phyloP scores from a whole-genome alignment of 2,888 invertebrate species.

The Perdita meconis region DNA sequence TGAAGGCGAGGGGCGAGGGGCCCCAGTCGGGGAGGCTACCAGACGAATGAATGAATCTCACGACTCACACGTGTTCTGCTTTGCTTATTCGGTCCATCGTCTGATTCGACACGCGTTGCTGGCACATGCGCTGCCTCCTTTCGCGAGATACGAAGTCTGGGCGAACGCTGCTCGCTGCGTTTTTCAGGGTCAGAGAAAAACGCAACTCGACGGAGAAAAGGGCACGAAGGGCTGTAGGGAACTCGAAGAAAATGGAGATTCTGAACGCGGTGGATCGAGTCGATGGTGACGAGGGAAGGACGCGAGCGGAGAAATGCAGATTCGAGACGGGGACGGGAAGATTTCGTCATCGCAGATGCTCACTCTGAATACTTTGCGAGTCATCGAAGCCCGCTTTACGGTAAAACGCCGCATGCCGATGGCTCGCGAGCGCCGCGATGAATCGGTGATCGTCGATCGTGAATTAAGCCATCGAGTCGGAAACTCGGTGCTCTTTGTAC shows the following conservation, averaged over 20 bases:
- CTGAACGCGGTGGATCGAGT: slow-evolving; percentile 27
- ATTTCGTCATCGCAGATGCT: slow-evolving; percentile 68
- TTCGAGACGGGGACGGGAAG: slow-evolving; percentile 55
- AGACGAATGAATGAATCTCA: slow-evolving; percentile 74
- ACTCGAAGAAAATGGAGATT: too few relatives aligned
- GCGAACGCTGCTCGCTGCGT: slow-evolving; percentile 31
- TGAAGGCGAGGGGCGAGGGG: slow-evolving; percentile 40
- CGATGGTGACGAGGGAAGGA: slow-evolving; percentile 36
- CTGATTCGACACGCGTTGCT: slow-evolving; percentile 64
- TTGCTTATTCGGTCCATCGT: slow-evolving; percentile 67
- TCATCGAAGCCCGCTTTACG: slow-evolving; percentile 52
- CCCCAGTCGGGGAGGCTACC: slow-evolving; percentile 32
- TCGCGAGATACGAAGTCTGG: slow-evolving; percentile 38
- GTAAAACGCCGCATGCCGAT: slow-evolving; percentile 39
- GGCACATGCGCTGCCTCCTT: slow-evolving; percentile 48
- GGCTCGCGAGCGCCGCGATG: slow-evolving; percentile 3
- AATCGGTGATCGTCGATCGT: slow-evolving; percentile 22
- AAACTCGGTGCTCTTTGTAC: slow-evolving; percentile 1
- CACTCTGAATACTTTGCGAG: slow-evolving; percentile 56
- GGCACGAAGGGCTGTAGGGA: too few relatives aligned
- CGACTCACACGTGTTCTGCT: slow-evolving; percentile 70
- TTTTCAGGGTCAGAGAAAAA: too few relatives aligned
- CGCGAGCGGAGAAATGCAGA: slow-evolving; percentile 52
- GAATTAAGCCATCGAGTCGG: not conserved
- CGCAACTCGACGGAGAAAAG: too few relatives aligned